A percentile compares a stretch with the other conserved stretches of the same genome.
Evolutionary conservation across 92 coral and sea anemone species (phyloP).

Genomic region (Nematostella vectensis): DNA sequence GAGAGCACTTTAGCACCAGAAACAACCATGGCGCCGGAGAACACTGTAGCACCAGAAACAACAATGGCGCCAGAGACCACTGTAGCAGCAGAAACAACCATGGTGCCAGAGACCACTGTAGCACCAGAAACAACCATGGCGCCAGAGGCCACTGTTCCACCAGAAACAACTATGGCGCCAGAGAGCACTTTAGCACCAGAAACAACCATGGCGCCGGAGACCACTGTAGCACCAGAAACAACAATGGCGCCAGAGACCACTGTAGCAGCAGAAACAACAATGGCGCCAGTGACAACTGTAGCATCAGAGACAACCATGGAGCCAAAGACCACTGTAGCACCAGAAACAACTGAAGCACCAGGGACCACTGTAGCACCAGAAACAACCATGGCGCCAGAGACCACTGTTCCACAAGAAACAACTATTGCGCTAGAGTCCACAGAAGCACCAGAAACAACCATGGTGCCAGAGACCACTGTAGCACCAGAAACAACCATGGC

Average conservation of each 20-base stretch:
- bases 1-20: background rate
- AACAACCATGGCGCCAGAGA: background rate
- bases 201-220: background rate
- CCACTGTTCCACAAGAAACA: background rate
- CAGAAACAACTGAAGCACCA: background rate
- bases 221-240: background rate
- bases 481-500: conserved; percentile 5
- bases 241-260: background rate
- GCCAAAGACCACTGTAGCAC: background rate
- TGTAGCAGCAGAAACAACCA: background rate
- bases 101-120: background rate
- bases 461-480: background rate
- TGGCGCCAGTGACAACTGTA: background rate
- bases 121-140: background rate
- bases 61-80: background rate
- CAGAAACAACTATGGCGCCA: background rate
- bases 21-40: no score
- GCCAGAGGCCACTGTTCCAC: background rate
- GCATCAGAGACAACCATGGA: background rate
- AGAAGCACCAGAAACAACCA: background rate
- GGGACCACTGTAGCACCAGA: background rate
- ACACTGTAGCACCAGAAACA: background rate
- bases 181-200: background rate
- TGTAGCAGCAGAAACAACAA: background rate
- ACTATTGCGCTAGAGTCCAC: background rate